phyloP scores from a whole-genome alignment of 2,113 vertebrate species.

The Clinocottus analis region DNA sequence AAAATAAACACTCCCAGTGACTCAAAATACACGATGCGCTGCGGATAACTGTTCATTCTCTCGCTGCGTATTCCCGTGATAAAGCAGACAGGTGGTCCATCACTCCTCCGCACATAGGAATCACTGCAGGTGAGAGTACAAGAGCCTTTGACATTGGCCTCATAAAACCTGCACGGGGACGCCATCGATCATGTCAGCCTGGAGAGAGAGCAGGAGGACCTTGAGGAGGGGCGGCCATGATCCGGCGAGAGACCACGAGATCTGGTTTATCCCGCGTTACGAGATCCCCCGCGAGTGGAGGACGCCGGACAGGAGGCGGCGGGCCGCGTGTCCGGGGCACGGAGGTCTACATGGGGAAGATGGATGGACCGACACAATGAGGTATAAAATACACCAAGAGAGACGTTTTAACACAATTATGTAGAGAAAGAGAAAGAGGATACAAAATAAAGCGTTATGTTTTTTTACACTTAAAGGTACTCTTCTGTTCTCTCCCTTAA shows the following conservation, averaged over 20 bases:
- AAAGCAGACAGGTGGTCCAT: constrained; percentile 42
- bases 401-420: neutral
- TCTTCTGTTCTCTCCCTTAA: no score
- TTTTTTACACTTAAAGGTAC: no score
- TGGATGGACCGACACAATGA: neutral
- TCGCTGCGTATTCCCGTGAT: constrained; percentile 2
- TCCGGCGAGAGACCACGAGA: constrained; percentile 12
- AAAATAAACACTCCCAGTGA: neutral
- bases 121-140: constrained; percentile 55
- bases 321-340: neutral
- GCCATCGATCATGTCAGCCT: constrained; percentile 65
- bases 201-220: constrained; percentile 43
- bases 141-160: constrained; percentile 58
- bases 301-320: constrained; percentile 21
- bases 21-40: neutral
- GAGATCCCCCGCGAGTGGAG: constrained; percentile 50
- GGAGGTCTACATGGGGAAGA: neutral
- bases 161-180: constrained; percentile 60
- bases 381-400: neutral
- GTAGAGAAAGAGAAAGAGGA: neutral
- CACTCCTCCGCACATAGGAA: constrained; percentile 30
- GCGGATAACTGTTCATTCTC: constrained; percentile 2
- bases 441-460: neutral
- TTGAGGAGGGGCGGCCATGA: constrained; percentile 54
- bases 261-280: constrained; percentile 40